A percentile compares a stretch with the other conserved stretches of the same genome.
Conservation (phyloP, 2,113 vertebrate genomes). For the Hippocampus abdominalis region DNA sequence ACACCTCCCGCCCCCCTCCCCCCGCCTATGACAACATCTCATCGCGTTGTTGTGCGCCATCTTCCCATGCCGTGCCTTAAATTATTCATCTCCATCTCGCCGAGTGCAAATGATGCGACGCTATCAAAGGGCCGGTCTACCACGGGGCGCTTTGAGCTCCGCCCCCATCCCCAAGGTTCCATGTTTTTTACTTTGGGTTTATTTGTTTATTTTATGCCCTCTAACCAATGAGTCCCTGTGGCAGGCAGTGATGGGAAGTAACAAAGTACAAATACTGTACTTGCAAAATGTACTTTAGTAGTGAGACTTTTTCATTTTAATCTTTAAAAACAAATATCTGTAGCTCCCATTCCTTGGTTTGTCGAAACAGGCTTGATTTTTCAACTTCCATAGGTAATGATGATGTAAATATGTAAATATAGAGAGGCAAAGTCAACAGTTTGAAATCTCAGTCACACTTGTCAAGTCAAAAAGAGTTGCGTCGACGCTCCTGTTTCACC, state of each 20-base stretch:
- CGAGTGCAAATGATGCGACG: slow-evolving; percentile 65
- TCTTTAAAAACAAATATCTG: too few relatives aligned
- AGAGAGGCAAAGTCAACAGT: too few relatives aligned
- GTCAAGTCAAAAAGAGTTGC: too few relatives aligned
- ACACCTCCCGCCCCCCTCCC: not conserved
- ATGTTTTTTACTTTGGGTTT: not conserved
- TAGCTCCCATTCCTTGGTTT: too few relatives aligned
- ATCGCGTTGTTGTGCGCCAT: slow-evolving; percentile 17
- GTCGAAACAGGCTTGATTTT: too few relatives aligned
- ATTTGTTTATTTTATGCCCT: not conserved
- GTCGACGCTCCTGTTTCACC: too few relatives aligned
- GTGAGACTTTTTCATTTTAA: too few relatives aligned
- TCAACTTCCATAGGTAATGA: too few relatives aligned
- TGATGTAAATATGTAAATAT: too few relatives aligned
- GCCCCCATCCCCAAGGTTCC: slow-evolving; percentile 13
- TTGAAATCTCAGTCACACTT: too few relatives aligned
- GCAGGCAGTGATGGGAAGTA: not conserved
- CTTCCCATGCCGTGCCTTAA: slow-evolving; percentile 54
- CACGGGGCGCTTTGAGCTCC: slow-evolving; percentile 58
- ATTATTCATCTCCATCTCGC: slow-evolving; percentile 70
- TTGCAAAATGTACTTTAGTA: not conserved
- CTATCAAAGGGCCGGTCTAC: slow-evolving; percentile 62
- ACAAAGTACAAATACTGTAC: not conserved
- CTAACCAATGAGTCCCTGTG: not conserved
- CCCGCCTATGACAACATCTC: not conserved